Base-by-base conservation (phyloP, 2,888 invertebrate genomes). In the Cataglyphis cursor region DNA sequence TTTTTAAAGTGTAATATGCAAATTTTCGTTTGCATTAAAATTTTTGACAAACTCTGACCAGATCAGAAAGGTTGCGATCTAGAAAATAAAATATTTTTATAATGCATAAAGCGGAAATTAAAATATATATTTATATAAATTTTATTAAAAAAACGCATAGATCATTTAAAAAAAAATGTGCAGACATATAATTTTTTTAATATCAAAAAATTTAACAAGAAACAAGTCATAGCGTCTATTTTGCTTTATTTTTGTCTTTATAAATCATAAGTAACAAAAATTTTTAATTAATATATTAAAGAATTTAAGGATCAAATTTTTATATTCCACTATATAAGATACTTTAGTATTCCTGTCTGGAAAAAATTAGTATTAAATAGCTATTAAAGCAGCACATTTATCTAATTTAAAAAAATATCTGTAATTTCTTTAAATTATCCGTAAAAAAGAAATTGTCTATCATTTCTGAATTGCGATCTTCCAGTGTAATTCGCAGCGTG, bases 401-500 rank as follows among this genome's bases (percentile, higher is more conserved):
- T 24, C 6, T 15, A 38, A 38, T 57, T 21, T 57, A 57, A 57
- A 12, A n/a, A 24, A 51, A 51, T 51, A n/a, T 51, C 51, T n/a
- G 8, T 51, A 51, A 44, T 44, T 48, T 48, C 48, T 48, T 48
- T 48, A 48, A 48, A 48, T 48, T 48, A 48, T 48, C n/a, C 1
- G 8, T 48, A 48, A 44, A 44, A 15, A 41, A 4, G 6, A 44
- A 15, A 18, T 48, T 8, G n/a, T 48, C n/a, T n/a, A 6, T n/a
- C n/a, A 61, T n/a, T 28, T 61, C 15, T 28, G 61, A 61, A 72
- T 72, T 35, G 38, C 57, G 18, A 57, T 72, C 57, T 5, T 72
- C 18, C n/a, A 9, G 3, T 10, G 31, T 44, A 21, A 74, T 74
- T 24, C 24, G 38, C n/a, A 38, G 24, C 64, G 35, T 24, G 51